Percentiles rank a stretch among this genome's conserved stretches.
These are phyloP conservation scores for fruit fly (Drosophila melanogaster) DNA, from an alignment of 1,140 invertebrate genomes.

Conservation along the genomic window DNA sequence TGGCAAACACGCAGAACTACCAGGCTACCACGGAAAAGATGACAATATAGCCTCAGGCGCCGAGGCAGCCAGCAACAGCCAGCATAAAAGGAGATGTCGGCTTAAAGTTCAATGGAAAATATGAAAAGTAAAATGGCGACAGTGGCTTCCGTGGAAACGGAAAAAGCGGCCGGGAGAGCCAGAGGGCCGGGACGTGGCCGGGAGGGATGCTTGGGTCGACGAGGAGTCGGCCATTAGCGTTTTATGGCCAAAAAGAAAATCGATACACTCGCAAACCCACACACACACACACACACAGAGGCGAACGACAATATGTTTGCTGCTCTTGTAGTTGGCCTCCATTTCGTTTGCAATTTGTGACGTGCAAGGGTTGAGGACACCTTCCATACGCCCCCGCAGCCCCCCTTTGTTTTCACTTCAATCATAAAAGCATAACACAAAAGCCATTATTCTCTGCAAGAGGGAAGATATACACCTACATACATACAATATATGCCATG, in stretches of 20 bases:
- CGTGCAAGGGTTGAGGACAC: slow-evolving; percentile 64
- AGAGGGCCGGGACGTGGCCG: background rate
- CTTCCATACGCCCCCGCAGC: background rate
- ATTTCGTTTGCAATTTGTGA: slow-evolving; percentile 53
- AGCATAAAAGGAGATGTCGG: slow-evolving; percentile 48
- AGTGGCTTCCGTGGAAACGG: slow-evolving; percentile 44
- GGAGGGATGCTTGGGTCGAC: slow-evolving; percentile 26
- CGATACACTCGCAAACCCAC: slow-evolving; percentile 37
- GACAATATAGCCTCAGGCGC: slow-evolving; percentile 66
- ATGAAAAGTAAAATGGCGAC: slow-evolving; percentile 74
- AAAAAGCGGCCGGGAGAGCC: slow-evolving; percentile 5
- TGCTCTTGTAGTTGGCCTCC: slow-evolving; percentile 16
- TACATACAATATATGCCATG: no score
- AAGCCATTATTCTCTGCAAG: slow-evolving; percentile 62
- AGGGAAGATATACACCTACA: slow-evolving; percentile 5
- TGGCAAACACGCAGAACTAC: slow-evolving; percentile 60
- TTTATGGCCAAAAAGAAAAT: slow-evolving; percentile 75
- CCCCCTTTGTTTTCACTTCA: slow-evolving; percentile 59
- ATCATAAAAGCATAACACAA: slow-evolving; percentile 80
- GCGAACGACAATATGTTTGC: slow-evolving; percentile 1
- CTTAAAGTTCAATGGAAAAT: slow-evolving; percentile 77
- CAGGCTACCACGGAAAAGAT: slow-evolving; percentile 67
- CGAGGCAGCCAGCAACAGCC: slow-evolving; percentile 16
- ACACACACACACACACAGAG: slow-evolving; percentile 8
- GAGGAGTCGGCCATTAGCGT: slow-evolving; percentile 68